Base-by-base conservation (phyloP, 2,888 invertebrate genomes). In the Trissolcus japonicus region DNA sequence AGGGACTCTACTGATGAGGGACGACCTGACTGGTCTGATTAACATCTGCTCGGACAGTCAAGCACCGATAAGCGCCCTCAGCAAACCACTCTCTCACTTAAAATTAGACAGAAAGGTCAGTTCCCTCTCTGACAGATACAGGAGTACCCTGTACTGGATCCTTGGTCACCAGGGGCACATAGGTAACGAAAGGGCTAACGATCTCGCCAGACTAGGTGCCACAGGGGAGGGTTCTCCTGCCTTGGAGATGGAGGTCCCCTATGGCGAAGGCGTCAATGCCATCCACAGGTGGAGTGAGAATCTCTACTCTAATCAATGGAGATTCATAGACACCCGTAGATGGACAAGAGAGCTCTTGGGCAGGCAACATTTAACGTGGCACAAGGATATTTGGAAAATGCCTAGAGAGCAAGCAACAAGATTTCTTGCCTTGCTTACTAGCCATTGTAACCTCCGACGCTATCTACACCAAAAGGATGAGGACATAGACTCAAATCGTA, bases 31-130 rank as follows among this genome's bases (percentile, higher is more conserved):
- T 4, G 16, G 35, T 9, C 9, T 0, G 4, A 16, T 60, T 6
- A 60, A 48, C 13, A 60, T 60, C 9, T 60, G 60, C 48, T 50
- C 35, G 1, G 60, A 60, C 16, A 29, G 60, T 9, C 60, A 60
- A 4, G 60, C 60, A 1, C 50, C 60, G 0, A 50, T 60, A 6
- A 60, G 17, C 11, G 60, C 48, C 0, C 11, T 60, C 6, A 50
- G n/a, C 17, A 1, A 17, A 7, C 1, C 50, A 3, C 14, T 9
- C 21, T n/a, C n/a, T n/a, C 13, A 21, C 4, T 59, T 46, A 3
- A 57, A 19, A 14, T 19, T 57, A 2, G 57, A 41, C 4, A 21
- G 6, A n/a, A 2, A 21, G 9, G 13, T n/a, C 2, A 41, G 1
- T n/a, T 13, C 4, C 43, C 4, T 41, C 11, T 2, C 4, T 13